Base-by-base conservation (phyloP, 1,140 invertebrate species). In the Episyrphus balteatus region DNA sequence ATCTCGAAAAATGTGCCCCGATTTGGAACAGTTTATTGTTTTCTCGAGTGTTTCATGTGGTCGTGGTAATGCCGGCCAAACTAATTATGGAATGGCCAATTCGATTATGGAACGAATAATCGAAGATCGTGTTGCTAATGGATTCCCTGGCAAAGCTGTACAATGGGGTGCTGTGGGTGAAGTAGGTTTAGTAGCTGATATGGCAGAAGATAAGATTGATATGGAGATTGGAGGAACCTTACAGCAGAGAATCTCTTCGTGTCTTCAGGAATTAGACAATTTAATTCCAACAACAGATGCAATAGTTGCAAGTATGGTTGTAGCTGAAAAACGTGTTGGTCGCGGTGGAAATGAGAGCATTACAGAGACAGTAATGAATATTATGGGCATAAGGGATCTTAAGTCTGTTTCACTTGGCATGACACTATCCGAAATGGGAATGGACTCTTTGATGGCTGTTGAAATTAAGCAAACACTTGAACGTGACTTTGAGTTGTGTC, bases 31-130 rank as follows among this genome's bases (percentile, higher is more conserved):
- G 54, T 84, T 85, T 55, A 79, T 83, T 5, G 79, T 88, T 17
- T 94, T 93, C 68, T 93, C 90, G 1, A 91, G 86, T 40, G 84
- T 93, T 5, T 84, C 82, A 30, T 91, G 88, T 67, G 90, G 89
- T 7, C 75, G 87, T 41, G 91, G 91, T 49, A 93, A 94, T 68
- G 79, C 81, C 37, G 90, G 90, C 3, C 90, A 93, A 68, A 80
- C 84, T 0, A 94, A 92, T 68, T 94, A 95, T 64, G 91, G 81
- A 33, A 76, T 81, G 70, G 75, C 80, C 8, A 85, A 84, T 65
- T 82, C 81, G 1, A 69, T 82, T 11, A 84, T 85, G 82, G 83
- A 85, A 65, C 73, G 79, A 48, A 77, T 85, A 43, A 81, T 82
- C 54, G 81, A 84, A 56, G 53, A 66, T 52, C 69, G 82, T 26